Percentiles rank a stretch among this genome's conserved stretches.
These are phyloP conservation scores for Lagopus leucura DNA, from an alignment of 2,113 vertebrate genomes.

Conservation along the genomic window DNA sequence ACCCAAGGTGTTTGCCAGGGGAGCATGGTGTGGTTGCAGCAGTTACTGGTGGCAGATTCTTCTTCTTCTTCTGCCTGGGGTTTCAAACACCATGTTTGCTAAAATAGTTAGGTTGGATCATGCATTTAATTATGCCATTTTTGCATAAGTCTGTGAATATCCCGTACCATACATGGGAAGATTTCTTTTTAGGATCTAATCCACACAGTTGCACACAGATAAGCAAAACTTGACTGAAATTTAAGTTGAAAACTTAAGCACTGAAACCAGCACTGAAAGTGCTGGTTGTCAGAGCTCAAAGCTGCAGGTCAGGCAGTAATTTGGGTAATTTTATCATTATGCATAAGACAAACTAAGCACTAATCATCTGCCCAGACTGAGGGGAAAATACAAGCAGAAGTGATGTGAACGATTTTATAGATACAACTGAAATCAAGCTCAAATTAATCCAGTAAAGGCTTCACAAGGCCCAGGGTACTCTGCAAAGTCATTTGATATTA, in stretches of 20 bases:
- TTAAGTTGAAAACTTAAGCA: background rate
- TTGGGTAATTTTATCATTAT: background rate
- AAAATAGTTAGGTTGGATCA: background rate
- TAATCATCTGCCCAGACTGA: background rate
- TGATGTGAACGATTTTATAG: background rate
- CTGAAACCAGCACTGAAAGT: background rate
- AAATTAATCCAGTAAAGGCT: background rate
- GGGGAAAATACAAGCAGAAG: background rate
- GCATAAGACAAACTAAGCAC: background rate
- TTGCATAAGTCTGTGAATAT: background rate
- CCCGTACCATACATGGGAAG: rapidly evolving
- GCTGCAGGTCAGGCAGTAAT: rapidly evolving
- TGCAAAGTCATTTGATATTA: background rate
- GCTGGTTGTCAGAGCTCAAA: background rate
- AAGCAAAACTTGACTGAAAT: background rate
- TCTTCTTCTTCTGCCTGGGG: background rate
- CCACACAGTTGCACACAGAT: rapidly evolving
- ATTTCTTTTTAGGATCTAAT: background rate
- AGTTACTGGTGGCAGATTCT: background rate
- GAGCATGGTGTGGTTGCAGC: rapidly evolving
- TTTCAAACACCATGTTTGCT: background rate
- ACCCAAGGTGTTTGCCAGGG: rapidly evolving
- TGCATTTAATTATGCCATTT: background rate
- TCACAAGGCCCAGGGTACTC: background rate
- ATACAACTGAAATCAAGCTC: background rate